Evolutionary conservation across 1,140 invertebrate species (phyloP).

Genomic region (Zaprionus camerounensis): DNA sequence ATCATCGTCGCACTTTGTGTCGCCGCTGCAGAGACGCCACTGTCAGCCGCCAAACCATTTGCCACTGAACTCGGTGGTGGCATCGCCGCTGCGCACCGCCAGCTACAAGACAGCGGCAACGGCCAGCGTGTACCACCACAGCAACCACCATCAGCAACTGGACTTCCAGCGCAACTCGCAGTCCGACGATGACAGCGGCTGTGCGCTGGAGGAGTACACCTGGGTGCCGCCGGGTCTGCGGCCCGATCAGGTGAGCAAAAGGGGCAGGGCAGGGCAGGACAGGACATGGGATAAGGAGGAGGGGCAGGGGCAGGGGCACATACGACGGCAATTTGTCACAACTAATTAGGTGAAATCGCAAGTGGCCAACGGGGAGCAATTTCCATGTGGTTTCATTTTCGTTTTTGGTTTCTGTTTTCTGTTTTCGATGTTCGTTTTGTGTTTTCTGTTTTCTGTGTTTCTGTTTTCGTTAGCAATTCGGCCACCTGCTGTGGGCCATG

Average conservation of each 20-base stretch:
- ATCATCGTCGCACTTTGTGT: conserved; percentile 66
- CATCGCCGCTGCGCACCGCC: conserved; percentile 70
- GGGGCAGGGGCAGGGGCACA: conserved; percentile 44
- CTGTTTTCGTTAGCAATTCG: conserved; percentile 5
- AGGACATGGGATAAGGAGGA: neutral
- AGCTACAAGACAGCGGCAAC: conserved; percentile 75
- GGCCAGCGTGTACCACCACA: conserved; percentile 64
- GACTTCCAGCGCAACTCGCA: conserved; percentile 95
- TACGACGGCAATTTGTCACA: conserved; percentile 62
- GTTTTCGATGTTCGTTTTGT: conserved; percentile 17
- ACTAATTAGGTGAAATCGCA: conserved; percentile 67
- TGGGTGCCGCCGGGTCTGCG: conserved; percentile 98
- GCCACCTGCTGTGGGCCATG: conserved; percentile 53
- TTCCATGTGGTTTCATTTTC: conserved; percentile 18
- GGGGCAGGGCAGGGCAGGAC: neutral
- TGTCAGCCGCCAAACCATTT: conserved; percentile 76
- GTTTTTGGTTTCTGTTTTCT: conserved; percentile 12
- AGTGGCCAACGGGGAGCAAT: conserved; percentile 29
- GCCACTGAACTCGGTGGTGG: conserved; percentile 74
- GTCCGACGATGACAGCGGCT: conserved; percentile 98
- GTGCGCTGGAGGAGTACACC: conserved; percentile 98
- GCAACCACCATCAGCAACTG: conserved; percentile 84
- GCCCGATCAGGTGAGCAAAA: conserved; percentile 93
- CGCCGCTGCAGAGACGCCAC: conserved; percentile 76
- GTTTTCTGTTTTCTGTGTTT: neutral